phyloP scores from a whole-genome alignment of 2,888 invertebrate species.

The Syritta pipiens region DNA sequence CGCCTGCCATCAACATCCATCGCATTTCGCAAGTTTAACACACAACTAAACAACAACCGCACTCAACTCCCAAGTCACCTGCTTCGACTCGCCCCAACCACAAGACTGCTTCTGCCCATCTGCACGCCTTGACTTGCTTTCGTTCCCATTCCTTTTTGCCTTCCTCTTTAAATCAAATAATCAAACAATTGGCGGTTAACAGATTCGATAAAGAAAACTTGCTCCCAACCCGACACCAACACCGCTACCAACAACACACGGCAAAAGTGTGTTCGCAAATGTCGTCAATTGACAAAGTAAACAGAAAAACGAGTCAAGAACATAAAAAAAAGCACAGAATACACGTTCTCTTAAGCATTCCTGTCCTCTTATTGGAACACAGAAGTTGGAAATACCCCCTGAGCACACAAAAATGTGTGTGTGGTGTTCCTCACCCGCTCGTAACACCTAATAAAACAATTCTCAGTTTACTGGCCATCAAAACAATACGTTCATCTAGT shows the following conservation, averaged over 20 bases:
- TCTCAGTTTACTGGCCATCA: too few species aligned
- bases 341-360: constrained; percentile 35
- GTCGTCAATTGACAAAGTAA: constrained; percentile 65
- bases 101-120: constrained; percentile 53
- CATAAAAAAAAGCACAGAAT: constrained; percentile 22
- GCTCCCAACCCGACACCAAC: background rate
- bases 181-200: constrained; percentile 52
- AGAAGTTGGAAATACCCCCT: constrained; percentile 56
- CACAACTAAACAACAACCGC: constrained; percentile 3
- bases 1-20: constrained; percentile 42
- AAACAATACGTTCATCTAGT: background rate
- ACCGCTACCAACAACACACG: constrained; percentile 2
- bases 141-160: background rate
- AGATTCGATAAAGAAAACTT: constrained; percentile 26
- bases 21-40: background rate
- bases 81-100: constrained; percentile 25
- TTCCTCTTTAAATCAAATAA: constrained; percentile 28
- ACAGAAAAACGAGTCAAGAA: constrained; percentile 56
- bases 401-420: background rate
- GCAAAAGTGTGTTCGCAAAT: constrained; percentile 36
- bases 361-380: constrained; percentile 32
- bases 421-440: constrained; percentile 5
- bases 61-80: constrained; percentile 28
- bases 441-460: constrained; percentile 61
- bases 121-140: constrained; percentile 35